A percentile compares a stretch with the other conserved stretches of the same genome.
These are phyloP conservation scores for Macrosiphum euphorbiae DNA, from an alignment of 2,888 invertebrate species.

Conservation along the genomic window DNA sequence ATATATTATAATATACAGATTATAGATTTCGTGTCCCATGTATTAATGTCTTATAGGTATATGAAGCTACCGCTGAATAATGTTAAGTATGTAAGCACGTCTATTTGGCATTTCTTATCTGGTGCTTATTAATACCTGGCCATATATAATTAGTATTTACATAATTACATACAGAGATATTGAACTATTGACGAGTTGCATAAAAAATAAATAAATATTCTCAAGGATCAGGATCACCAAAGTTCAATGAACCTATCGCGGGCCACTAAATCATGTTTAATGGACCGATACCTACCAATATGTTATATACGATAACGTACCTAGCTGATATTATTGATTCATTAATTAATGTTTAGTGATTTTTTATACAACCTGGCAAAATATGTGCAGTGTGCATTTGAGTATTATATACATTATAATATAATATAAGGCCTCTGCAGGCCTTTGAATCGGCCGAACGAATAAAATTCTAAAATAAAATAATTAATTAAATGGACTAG, in stretches of 20 bases:
- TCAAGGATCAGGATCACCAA: not conserved
- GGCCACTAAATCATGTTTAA: not conserved
- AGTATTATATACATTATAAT: not conserved
- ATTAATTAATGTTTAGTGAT: not conserved
- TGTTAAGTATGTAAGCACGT: not conserved
- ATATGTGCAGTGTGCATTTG: not conserved
- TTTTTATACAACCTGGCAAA: not conserved
- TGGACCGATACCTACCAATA: not conserved
- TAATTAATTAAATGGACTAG: constrained; percentile 30
- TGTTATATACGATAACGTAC: not conserved
- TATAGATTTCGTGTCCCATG: not conserved
- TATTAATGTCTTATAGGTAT: not conserved
- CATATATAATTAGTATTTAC: not conserved
- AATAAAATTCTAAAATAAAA: not conserved
- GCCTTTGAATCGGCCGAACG: not conserved
- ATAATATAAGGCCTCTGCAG: not conserved
- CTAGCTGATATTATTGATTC: not conserved
- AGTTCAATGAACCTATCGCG: not conserved
- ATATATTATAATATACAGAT: not conserved
- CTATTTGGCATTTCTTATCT: not conserved
- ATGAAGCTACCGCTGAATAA: not conserved
- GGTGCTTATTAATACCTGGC: not conserved
- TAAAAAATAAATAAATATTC: not conserved
- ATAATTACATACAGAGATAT: not conserved
- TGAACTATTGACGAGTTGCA: not conserved